A percentile compares a stretch with the other conserved stretches of the same genome.
Conservation (phyloP, 2,797 vertebrate species). For the Sebastes hopkinsi region DNA sequence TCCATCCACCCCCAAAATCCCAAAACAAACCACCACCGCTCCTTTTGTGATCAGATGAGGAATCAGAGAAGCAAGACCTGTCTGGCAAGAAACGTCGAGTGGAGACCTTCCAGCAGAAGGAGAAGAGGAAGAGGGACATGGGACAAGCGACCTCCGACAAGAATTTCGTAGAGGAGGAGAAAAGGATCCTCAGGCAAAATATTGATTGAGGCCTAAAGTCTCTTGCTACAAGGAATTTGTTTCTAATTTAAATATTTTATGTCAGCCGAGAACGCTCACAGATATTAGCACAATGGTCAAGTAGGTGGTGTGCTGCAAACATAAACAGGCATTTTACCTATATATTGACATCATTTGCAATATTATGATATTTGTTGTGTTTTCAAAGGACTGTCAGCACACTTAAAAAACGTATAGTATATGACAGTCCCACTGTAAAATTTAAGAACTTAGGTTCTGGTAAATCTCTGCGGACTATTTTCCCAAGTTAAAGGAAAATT, state of each 20-base stretch:
- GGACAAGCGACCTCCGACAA: conserved; percentile 87
- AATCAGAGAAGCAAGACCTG: conserved; percentile 73
- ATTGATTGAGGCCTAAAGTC: conserved; percentile 51
- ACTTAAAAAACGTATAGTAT: background rate
- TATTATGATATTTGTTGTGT: conserved; percentile 8
- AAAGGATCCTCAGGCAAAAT: conserved; percentile 84
- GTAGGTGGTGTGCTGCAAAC: background rate
- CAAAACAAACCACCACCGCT: background rate
- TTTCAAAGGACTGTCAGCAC: background rate
- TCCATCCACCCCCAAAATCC: background rate
- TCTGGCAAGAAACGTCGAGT: conserved; percentile 89
- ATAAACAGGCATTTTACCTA: conserved; percentile 6
- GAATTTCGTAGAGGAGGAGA: conserved; percentile 87
- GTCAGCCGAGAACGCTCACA: background rate
- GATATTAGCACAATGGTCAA: conserved; percentile 8
- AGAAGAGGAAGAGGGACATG: conserved; percentile 88
- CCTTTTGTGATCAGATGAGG: conserved; percentile 79
- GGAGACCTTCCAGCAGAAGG: conserved; percentile 90
- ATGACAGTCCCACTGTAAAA: background rate
- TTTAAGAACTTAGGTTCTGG: background rate
- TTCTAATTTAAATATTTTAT: background rate
- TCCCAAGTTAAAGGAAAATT: background rate
- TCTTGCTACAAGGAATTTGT: background rate
- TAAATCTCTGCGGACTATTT: background rate
- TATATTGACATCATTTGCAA: conserved; percentile 2